These are phyloP conservation scores for Centrocercus urophasianus DNA, from an alignment of 2,113 vertebrate species.

Conservation along the genomic window DNA sequence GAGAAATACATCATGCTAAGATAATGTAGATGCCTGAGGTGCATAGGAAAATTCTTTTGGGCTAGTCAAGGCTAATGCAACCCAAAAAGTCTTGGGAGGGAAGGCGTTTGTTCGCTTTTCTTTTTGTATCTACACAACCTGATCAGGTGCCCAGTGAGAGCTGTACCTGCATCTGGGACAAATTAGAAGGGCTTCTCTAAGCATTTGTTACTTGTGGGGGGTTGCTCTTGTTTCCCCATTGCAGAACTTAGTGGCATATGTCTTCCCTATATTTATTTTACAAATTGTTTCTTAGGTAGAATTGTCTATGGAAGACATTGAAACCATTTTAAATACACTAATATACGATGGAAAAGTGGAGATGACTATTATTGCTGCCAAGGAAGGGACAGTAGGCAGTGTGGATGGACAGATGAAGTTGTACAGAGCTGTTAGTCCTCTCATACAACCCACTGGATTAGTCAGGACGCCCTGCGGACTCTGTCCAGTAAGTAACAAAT, in stretches of 20 bases:
- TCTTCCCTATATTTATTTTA: neutral
- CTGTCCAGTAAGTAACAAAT: slow-evolving; percentile 87
- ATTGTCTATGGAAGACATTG: slow-evolving; percentile 98
- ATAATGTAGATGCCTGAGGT: neutral
- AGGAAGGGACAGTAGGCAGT: slow-evolving; percentile 94
- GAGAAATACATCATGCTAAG: neutral
- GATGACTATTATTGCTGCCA: slow-evolving; percentile 95
- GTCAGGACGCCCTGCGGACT: slow-evolving; percentile 93
- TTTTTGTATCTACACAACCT: neutral
- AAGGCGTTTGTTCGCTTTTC: neutral
- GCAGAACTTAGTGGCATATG: accelerated
- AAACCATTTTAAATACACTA: slow-evolving; percentile 97
- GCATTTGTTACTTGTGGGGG: neutral
- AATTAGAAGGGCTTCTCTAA: neutral
- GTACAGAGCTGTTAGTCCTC: slow-evolving; percentile 89
- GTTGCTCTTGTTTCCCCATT: neutral
- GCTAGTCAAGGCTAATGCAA: neutral
- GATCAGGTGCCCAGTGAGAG: neutral
- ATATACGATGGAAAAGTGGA: slow-evolving; percentile 98
- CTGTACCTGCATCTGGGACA: neutral
- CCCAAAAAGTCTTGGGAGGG: neutral
- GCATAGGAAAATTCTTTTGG: neutral
- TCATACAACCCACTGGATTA: slow-evolving; percentile 90
- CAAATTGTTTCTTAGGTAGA: slow-evolving; percentile 85
- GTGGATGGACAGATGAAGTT: slow-evolving; percentile 97